Percentiles rank a stretch among this genome's conserved stretches.
These are phyloP conservation scores for Dicyrtoma fusca DNA, from an alignment of 2,888 invertebrate species.

Conservation along the genomic window DNA sequence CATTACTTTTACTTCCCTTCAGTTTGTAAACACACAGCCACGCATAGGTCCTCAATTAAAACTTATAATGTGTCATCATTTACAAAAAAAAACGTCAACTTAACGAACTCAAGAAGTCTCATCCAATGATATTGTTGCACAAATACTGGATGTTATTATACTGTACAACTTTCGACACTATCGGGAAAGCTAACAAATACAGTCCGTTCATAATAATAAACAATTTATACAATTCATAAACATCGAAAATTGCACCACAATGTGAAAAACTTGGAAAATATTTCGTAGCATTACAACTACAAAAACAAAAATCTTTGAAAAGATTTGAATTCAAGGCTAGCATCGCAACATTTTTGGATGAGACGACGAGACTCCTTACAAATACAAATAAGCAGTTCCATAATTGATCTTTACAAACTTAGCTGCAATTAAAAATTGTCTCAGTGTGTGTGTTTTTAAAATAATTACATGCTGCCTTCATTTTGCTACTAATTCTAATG, in stretches of 20 bases:
- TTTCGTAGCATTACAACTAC: no score
- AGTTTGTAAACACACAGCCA: constrained; percentile 1
- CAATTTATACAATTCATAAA: not conserved
- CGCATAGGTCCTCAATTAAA: not conserved
- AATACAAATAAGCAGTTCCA: no score
- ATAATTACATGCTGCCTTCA: no score
- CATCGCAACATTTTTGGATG: no score
- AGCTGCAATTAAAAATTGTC: no score
- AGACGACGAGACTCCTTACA: no score
- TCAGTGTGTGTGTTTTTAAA: no score
- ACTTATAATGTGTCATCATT: not conserved
- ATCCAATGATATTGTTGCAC: constrained; percentile 10
- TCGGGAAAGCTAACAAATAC: not conserved
- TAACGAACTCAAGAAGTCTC: not conserved
- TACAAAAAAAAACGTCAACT: not conserved
- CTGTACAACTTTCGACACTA: not conserved
- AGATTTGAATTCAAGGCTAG: no score
- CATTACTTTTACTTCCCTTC: not conserved
- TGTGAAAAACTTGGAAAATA: constrained; percentile 10
- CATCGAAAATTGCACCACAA: constrained; percentile 22
- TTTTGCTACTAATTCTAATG: no score
- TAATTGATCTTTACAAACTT: no score
- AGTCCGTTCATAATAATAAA: not conserved
- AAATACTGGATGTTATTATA: not conserved
- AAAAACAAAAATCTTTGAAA: no score